Conservation (phyloP, 2,113 vertebrate genomes). For the Tenrec ecaudatus region DNA sequence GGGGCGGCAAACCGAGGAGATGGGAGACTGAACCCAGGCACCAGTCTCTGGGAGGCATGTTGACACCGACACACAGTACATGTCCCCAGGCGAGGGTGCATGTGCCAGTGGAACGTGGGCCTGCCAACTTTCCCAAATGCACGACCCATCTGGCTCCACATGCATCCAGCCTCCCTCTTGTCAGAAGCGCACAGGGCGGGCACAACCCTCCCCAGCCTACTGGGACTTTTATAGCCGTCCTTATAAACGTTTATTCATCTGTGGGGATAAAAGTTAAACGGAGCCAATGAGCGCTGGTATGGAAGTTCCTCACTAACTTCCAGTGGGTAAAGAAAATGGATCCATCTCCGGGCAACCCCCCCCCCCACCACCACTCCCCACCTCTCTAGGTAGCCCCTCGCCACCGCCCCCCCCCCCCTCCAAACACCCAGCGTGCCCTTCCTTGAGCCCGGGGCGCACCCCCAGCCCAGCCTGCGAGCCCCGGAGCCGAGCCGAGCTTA, state of each 20-base stretch:
- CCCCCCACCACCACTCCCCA: too few relatives aligned
- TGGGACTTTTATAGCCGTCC: slow-evolving; percentile 33
- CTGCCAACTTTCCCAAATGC: slow-evolving; percentile 67
- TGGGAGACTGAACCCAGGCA: neutral
- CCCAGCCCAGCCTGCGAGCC: rapidly evolving
- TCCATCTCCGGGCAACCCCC: rapidly evolving
- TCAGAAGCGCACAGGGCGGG: neutral
- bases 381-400: too few relatives aligned
- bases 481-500: neutral
- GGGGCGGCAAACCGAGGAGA: neutral
- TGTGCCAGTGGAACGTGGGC: neutral
- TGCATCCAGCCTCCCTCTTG: neutral
- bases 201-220: slow-evolving; percentile 48
- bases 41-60: slow-evolving; percentile 40
- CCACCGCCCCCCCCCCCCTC: neutral
- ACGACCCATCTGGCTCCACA: neutral
- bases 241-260: slow-evolving; percentile 63
- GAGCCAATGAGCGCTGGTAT: slow-evolving; percentile 43
- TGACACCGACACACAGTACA: neutral
- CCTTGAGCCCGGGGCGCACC: neutral
- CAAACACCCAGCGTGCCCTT: neutral
- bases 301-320: slow-evolving; percentile 84
- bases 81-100: neutral
- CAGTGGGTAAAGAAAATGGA: neutral
- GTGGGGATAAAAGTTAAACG: slow-evolving; percentile 77